Evolutionary conservation across 1,140 invertebrate genomes (phyloP).

Genomic region (Anoplolepis gracilipes): DNA sequence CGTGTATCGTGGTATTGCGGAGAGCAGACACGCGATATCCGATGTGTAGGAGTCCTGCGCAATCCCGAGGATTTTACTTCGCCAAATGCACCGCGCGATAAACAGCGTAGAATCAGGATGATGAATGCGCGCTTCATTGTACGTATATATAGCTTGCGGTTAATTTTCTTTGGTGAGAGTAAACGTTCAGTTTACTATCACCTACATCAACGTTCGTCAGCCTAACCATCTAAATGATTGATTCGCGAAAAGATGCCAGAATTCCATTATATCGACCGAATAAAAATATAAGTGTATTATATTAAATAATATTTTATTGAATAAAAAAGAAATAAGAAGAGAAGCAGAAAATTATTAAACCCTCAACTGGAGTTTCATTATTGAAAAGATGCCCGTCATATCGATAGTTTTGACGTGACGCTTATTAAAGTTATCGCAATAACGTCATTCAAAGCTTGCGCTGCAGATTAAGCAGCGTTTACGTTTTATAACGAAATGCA

Average conservation of each 20-base stretch:
- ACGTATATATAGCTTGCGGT: slow-evolving; percentile 1
- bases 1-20: slow-evolving; percentile 39
- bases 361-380: neutral
- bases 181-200: neutral
- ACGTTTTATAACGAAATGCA: slow-evolving; percentile 25
- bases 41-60: slow-evolving; percentile 32
- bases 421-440: neutral
- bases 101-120: slow-evolving; percentile 18
- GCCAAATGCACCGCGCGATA: neutral
- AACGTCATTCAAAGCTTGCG: neutral
- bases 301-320: neutral
- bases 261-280: too few species aligned
- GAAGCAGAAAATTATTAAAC: neutral
- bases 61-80: slow-evolving; percentile 38
- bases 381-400: neutral
- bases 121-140: slow-evolving; percentile 32
- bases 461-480: neutral
- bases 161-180: slow-evolving; percentile 10
- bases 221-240: too few species aligned
- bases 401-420: neutral
- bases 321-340: neutral
- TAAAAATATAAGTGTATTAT: neutral
- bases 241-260: too few species aligned
- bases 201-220: neutral
- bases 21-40: slow-evolving; percentile 29